Evolutionary conservation across 2,797 vertebrate genomes (phyloP), one percentile per base, ranked within the genome.

Genomic region (Peromyscus nudipes): DNA sequence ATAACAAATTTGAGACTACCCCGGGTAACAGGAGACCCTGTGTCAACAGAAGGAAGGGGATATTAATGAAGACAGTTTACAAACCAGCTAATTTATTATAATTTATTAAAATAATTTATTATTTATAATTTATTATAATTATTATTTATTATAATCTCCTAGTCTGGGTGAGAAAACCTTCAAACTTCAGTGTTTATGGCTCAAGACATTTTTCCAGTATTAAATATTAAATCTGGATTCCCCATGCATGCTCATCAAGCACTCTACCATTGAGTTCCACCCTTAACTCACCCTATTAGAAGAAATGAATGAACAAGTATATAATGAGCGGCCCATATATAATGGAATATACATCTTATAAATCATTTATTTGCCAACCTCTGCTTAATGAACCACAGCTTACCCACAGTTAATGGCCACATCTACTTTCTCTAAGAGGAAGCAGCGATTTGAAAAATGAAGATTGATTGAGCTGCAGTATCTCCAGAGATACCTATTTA

Each of bases 401-500:
- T 90, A 60, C 76, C 89, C 90, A 27, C 37, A 88, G 84, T 83
- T 97, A 94, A 97, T 84, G 64, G n/a, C 77, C 25, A 29, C 11
- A 14, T 88, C 93, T 88, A 8, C 92, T 92, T 97, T 93, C 80
- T 69, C 88, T 92, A 77, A 29, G 43, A 92, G 91, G 84, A 90
- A 91, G 94, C 93, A 97, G 88, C 17, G 62, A 46, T 95, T 98
- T 94, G 82, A 96, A 95, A 97, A 95, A 96, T 89, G 88, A 97
- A 97, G 97, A 97, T 93, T 67, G 93, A 97, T 71, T 49, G 73
- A 96, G 62, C 82, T 57, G 16, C 46, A 46, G 17, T 91, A 40
- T 91, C 64, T 96, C 94, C 81, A 85, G 62, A 55, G 91, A 93
- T 17, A 93, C 69, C 97, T 96, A 97, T 98, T 97, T 91, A 97